Evolutionary conservation across 2,888 invertebrate species (phyloP).

Genomic region (Stenoptilia bipunctidactyla): DNA sequence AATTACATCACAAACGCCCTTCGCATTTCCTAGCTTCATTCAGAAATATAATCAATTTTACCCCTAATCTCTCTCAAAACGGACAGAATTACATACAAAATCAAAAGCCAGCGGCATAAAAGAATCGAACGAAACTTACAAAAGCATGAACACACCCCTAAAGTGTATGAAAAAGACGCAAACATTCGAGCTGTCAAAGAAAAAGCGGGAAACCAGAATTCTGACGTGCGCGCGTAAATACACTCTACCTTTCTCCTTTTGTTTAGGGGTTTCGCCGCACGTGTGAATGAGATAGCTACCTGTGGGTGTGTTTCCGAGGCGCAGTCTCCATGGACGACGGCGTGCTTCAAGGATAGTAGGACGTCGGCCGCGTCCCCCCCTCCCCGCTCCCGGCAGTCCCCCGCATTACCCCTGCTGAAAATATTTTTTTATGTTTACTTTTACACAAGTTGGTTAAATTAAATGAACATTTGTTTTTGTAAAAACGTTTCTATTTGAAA

Average conservation of each 20-base stretch:
- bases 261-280: background rate
- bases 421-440: too few relatives aligned
- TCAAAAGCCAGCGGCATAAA: background rate
- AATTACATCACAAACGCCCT: constrained; percentile 27
- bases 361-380: constrained; percentile 88
- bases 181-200: background rate
- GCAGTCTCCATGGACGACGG: constrained; percentile 84
- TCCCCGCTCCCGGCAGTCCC: constrained; percentile 68
- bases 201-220: background rate
- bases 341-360: constrained; percentile 87
- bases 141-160: constrained; percentile 15
- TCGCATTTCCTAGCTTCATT: constrained; percentile 17
- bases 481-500: too few relatives aligned
- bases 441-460: too few relatives aligned
- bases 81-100: background rate
- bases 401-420: constrained; percentile 47
- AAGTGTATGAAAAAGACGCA: constrained; percentile 16
- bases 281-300: constrained; percentile 43
- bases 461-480: too few relatives aligned
- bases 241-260: background rate
- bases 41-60: constrained; percentile 16
- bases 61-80: constrained; percentile 14
- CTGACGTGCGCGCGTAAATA: background rate
- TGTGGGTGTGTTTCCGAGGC: constrained; percentile 63
- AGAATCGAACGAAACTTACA: too few relatives aligned